phyloP scores from a whole-genome alignment of 2,113 vertebrate species.

The Percina caprodes region DNA sequence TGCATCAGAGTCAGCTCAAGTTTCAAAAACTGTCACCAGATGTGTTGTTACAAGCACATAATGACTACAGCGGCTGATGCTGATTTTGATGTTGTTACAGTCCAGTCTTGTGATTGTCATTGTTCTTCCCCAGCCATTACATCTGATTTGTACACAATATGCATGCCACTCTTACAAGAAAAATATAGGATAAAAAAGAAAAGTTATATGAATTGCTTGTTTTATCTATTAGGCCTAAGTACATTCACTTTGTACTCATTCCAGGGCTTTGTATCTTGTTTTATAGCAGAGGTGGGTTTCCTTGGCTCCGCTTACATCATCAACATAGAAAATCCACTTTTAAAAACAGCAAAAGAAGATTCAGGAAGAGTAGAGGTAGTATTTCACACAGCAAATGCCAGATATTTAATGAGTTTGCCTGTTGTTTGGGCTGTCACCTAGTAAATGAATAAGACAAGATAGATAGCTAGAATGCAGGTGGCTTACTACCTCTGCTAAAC shows the following conservation, averaged over 20 bases:
- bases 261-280: background rate
- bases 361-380: background rate
- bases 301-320: background rate
- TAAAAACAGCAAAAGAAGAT: background rate
- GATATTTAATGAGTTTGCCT: background rate
- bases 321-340: background rate
- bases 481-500: background rate
- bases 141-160: background rate
- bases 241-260: too few species aligned
- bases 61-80: background rate
- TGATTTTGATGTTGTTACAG: background rate
- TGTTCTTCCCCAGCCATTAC: background rate
- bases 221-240: background rate
- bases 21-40: constrained; percentile 7
- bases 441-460: background rate
- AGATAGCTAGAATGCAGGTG: background rate
- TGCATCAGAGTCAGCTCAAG: background rate
- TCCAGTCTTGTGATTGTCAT: constrained; percentile 40
- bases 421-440: background rate
- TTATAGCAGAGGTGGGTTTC: background rate
- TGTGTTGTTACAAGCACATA: background rate
- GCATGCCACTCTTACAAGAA: background rate
- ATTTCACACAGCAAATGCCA: background rate
- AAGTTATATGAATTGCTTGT: background rate
- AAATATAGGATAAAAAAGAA: background rate